A percentile compares a stretch with the other conserved stretches of the same genome.
Evolutionary conservation across 2,888 invertebrate species (phyloP).

Genomic region (Seladonia tumulorum): DNA sequence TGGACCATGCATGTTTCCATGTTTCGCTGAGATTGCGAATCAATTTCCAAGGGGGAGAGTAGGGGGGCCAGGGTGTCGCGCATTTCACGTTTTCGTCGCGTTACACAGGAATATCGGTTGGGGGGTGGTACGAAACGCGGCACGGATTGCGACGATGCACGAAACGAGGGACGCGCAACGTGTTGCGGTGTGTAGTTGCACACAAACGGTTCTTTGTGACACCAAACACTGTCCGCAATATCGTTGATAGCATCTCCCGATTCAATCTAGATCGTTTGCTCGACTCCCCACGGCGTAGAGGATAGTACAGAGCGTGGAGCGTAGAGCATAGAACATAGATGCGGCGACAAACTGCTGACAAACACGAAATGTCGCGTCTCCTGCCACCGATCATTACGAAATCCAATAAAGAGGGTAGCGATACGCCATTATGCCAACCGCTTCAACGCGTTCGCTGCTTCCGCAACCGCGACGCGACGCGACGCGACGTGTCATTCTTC

Average conservation of each 20-base stretch:
- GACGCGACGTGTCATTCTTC: not conserved
- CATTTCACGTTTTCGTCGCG: conserved; percentile 13
- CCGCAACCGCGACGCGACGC: not conserved
- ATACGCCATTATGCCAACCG: not conserved
- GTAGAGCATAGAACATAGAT: not conserved
- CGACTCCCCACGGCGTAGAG: conserved; percentile 16
- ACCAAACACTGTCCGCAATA: conserved; percentile 60
- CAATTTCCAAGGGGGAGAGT: not conserved
- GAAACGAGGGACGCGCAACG: conserved; percentile 53
- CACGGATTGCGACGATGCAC: conserved; percentile 37
- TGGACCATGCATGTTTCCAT: not conserved
- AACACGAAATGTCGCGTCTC: conserved; percentile 43
- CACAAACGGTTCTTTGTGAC: conserved; percentile 65
- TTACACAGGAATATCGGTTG: conserved; percentile 6
- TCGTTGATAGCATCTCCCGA: conserved; percentile 66
- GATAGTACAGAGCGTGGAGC: too few relatives aligned
- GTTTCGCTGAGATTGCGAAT: not conserved
- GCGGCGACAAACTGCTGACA: conserved; percentile 56
- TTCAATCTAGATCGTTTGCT: conserved; percentile 62
- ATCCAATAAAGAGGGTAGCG: conserved; percentile 31
- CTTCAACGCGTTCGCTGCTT: not conserved
- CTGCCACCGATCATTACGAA: conserved; percentile 47
- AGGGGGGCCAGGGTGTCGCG: not conserved
- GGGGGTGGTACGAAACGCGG: conserved; percentile 26
- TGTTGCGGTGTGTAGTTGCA: conserved; percentile 34